Conservation (phyloP, 2,113 vertebrate species). For the Murina feae region DNA sequence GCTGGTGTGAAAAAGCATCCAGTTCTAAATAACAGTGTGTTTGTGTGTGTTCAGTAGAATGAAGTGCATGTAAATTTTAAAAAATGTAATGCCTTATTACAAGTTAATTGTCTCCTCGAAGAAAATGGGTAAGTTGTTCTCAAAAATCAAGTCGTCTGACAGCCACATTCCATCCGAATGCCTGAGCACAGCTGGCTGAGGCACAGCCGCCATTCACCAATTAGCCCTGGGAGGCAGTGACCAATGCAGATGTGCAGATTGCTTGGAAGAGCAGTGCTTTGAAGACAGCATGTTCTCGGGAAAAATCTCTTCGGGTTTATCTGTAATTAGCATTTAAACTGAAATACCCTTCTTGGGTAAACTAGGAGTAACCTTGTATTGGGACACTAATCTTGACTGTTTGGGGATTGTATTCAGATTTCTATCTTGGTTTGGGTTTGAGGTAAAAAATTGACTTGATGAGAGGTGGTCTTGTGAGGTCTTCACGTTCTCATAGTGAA, state of each 20-base stretch:
- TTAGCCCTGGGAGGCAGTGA: conserved; percentile 32
- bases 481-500: neutral
- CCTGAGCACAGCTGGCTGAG: neutral
- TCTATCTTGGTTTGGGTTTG: neutral
- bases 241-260: conserved; percentile 28
- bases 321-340: neutral
- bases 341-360: neutral
- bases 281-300: neutral
- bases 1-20: neutral
- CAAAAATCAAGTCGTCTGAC: conserved; percentile 59
- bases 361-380: neutral
- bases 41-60: neutral
- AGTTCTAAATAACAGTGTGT: neutral
- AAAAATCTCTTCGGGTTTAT: neutral
- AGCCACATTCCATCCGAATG: conserved; percentile 45
- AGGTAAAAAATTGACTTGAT: neutral
- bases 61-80: conserved; percentile 25
- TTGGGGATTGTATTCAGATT: neutral
- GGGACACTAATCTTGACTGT: neutral
- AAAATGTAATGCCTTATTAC: conserved; percentile 64
- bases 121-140: conserved; percentile 47
- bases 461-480: neutral
- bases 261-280: neutral
- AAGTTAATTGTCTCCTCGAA: conserved; percentile 72
- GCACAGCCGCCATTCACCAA: conserved; percentile 17